Percentiles rank a stretch among this genome's conserved stretches.
Evolutionary conservation across 2,113 vertebrate genomes (phyloP).

Genomic region (Ardeotis arabs): DNA sequence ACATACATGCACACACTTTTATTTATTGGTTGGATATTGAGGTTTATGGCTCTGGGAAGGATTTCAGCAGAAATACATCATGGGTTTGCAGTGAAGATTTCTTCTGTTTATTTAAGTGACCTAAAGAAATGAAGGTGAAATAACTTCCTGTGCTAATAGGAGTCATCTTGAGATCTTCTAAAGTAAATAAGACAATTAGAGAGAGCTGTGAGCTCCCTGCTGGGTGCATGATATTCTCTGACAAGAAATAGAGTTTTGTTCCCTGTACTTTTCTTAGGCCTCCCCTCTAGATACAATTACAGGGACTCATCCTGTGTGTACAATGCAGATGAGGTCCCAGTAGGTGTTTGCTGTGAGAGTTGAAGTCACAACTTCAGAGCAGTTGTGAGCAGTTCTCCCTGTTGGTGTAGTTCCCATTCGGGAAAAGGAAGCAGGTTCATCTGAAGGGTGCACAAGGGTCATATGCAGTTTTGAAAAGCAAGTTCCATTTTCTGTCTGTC

Average conservation of each 20-base stretch:
- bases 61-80: not conserved
- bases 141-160: constrained; percentile 3
- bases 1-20: not conserved
- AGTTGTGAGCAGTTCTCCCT: not conserved
- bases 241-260: not conserved
- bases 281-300: not conserved
- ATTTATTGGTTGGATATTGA: not conserved
- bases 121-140: constrained; percentile 36
- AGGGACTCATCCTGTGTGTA: not conserved
- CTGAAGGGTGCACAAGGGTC: not conserved
- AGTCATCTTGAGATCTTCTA: not conserved
- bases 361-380: not conserved
- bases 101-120: constrained; percentile 20
- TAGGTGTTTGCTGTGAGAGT: not conserved
- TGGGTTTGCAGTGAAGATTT: not conserved
- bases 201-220: not conserved
- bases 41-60: not conserved
- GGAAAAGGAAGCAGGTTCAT: not conserved
- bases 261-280: not conserved
- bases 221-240: not conserved
- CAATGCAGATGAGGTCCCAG: not conserved
- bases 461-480: not conserved
- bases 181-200: not conserved
- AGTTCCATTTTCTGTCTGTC: not conserved
- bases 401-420: not conserved